Evolutionary conservation across 2,888 invertebrate species (phyloP).

Genomic region (Eumacrocentrus americanus): DNA sequence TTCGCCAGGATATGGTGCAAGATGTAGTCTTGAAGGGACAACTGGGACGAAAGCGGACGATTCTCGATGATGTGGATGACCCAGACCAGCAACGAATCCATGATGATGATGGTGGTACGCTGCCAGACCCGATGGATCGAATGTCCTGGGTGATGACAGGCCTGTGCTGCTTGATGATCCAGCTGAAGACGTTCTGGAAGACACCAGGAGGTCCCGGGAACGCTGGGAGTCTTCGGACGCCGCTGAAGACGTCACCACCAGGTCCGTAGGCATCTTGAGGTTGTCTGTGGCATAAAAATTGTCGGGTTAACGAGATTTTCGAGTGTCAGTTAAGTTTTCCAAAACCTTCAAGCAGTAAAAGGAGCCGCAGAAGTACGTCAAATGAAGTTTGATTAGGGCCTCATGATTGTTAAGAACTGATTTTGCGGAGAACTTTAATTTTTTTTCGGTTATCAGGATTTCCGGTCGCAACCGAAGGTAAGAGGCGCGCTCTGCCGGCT

Average conservation of each 20-base stretch:
- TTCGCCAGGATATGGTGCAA: conserved; percentile 74
- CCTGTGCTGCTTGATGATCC: conserved; percentile 44
- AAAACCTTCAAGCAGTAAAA: no score
- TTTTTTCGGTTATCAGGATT: no score
- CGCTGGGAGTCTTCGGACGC: conserved; percentile 51
- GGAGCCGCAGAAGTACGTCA: no score
- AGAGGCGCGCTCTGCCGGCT: conserved; percentile 38
- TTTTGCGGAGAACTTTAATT: no score
- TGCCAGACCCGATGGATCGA: conserved; percentile 68
- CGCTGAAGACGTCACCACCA: conserved; percentile 55
- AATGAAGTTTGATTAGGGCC: no score
- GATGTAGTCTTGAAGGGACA: conserved; percentile 79
- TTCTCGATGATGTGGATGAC: conserved; percentile 71
- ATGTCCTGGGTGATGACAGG: conserved; percentile 64
- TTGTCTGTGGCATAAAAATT: background rate
- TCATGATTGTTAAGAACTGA: no score
- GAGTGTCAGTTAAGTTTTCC: no score
- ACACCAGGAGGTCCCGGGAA: conserved; percentile 46
- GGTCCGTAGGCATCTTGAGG: conserved; percentile 56
- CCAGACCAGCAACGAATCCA: conserved; percentile 50
- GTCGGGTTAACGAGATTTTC: no score
- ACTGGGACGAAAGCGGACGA: conserved; percentile 88
- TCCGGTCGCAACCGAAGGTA: background rate
- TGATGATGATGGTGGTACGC: conserved; percentile 68
- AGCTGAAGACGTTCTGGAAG: conserved; percentile 42